These are phyloP conservation scores for Helicorthomorpha holstii DNA, from an alignment of 1,140 invertebrate species.

Conservation along the genomic window DNA sequence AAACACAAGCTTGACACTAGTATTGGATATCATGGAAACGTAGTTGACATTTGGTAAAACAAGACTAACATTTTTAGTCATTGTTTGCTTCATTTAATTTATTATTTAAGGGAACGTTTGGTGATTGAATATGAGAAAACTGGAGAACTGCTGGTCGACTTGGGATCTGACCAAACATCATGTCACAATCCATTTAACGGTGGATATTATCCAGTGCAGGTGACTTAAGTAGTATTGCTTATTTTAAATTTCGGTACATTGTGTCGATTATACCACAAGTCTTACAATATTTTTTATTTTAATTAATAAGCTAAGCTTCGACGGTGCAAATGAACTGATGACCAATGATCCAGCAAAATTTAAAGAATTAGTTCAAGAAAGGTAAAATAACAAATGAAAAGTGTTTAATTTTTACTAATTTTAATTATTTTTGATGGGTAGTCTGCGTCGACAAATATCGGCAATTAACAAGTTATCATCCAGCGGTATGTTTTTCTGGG, in stretches of 20 bases:
- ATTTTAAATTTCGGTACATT: background rate
- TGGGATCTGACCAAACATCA: conserved; percentile 52
- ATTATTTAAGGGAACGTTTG: conserved; percentile 33
- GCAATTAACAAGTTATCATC: conserved; percentile 41
- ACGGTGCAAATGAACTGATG: conserved; percentile 33
- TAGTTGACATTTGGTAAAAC: conserved; percentile 40
- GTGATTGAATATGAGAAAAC: conserved; percentile 33
- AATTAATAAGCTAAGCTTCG: conserved; percentile 23
- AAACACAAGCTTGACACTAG: conserved; percentile 27
- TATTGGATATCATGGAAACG: conserved; percentile 44
- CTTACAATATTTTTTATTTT: background rate
- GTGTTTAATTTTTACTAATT: background rate
- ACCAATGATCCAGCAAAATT: conserved; percentile 34
- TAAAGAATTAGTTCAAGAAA: conserved; percentile 37
- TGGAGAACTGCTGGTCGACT: conserved; percentile 39
- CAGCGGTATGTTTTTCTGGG: conserved; percentile 45
- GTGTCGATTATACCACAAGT: background rate
- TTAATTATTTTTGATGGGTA: conserved; percentile 13
- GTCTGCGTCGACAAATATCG: conserved; percentile 37
- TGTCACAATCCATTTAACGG: conserved; percentile 47
- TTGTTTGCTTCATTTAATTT: conserved; percentile 7
- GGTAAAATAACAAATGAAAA: conserved; percentile 20
- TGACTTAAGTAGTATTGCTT: conserved; percentile 17
- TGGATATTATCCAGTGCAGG: conserved; percentile 45
- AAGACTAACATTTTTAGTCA: background rate